A percentile compares a stretch with the other conserved stretches of the same genome.
phyloP scores from a whole-genome alignment of 2,113 vertebrate genomes.

The Brachyhypopomus occidentalis region DNA sequence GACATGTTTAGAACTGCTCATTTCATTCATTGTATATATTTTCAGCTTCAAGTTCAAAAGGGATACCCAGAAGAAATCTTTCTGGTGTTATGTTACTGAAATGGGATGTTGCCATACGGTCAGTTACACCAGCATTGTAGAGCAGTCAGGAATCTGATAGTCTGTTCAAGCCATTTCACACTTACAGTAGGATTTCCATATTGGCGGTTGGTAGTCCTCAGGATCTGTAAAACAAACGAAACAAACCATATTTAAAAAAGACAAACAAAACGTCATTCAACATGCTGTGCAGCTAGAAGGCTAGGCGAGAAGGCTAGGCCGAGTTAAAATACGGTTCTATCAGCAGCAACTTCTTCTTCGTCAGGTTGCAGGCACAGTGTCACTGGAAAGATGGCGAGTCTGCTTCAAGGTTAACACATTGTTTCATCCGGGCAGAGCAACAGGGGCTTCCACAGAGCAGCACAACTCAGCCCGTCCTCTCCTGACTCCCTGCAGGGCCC shows the following conservation, averaged over 20 bases:
- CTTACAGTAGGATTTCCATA: slow-evolving; percentile 99
- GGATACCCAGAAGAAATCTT: background rate
- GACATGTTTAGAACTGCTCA: background rate
- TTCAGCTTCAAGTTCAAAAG: background rate
- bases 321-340: slow-evolving; percentile 1
- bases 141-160: too few relatives aligned
- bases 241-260: slow-evolving; percentile 53
- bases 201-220: slow-evolving; percentile 97
- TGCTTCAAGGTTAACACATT: slow-evolving; percentile 41
- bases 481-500: slow-evolving; percentile 38
- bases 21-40: background rate
- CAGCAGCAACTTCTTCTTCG: slow-evolving; percentile 11
- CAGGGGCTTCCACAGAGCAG: background rate
- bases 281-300: background rate
- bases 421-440: slow-evolving; percentile 18
- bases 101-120: background rate
- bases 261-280: background rate
- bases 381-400: background rate
- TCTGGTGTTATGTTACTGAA: background rate
- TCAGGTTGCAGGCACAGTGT: background rate
- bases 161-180: slow-evolving; percentile 57
- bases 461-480: background rate
- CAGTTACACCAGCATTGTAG: background rate
- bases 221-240: slow-evolving; percentile 83
- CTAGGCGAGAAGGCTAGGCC: background rate